Conservation (phyloP, 2,797 vertebrate species). For the Lophotriccus pileatus region DNA sequence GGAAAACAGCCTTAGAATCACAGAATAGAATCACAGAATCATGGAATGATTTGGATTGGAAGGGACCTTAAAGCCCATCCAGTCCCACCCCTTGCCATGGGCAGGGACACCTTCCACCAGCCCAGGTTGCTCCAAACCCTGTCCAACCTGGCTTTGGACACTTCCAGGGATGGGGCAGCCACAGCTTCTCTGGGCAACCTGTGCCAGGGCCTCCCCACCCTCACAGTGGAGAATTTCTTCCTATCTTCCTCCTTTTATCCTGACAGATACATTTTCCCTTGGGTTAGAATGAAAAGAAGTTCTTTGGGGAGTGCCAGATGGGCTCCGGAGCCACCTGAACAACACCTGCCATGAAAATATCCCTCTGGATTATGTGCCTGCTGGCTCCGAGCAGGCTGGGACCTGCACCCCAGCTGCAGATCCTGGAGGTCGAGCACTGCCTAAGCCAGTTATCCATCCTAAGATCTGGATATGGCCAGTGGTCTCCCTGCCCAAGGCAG, state of each 20-base stretch:
- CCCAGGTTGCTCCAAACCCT: neutral
- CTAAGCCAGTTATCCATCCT: neutral
- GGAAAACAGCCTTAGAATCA: neutral
- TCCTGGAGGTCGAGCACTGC: neutral
- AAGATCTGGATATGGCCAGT: neutral
- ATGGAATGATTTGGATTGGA: neutral
- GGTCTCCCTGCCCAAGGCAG: neutral
- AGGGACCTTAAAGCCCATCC: fast-evolving
- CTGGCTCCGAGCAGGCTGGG: neutral
- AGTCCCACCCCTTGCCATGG: neutral
- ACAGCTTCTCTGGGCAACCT: neutral
- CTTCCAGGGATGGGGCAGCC: neutral
- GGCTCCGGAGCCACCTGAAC: neutral
- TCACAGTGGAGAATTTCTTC: neutral
- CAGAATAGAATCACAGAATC: neutral
- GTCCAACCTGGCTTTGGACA: neutral
- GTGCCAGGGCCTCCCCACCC: neutral
- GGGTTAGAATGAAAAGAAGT: neutral
- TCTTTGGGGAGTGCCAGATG: neutral
- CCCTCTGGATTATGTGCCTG: neutral
- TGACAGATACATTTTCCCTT: neutral
- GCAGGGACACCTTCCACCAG: fast-evolving
- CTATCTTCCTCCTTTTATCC: neutral
- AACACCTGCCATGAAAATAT: neutral
- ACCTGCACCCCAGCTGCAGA: neutral